phyloP scores from a whole-genome alignment of 2,797 vertebrate species.

The Vipera ursinii region DNA sequence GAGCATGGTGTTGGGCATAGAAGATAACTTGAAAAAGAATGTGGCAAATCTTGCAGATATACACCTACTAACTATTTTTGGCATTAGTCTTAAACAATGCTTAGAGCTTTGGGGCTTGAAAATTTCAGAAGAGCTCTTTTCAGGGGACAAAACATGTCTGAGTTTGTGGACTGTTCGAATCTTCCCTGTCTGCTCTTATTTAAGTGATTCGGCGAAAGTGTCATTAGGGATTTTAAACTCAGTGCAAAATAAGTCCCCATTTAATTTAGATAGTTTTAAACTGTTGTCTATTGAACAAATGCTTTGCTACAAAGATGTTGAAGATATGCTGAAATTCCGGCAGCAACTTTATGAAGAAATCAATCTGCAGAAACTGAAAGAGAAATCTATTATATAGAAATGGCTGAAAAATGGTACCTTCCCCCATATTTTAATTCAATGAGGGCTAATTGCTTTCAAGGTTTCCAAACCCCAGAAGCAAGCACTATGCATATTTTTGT shows the following conservation, averaged over 20 bases:
- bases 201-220: conserved; percentile 70
- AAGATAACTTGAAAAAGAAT: conserved; percentile 80
- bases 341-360: conserved; percentile 80
- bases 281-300: conserved; percentile 86
- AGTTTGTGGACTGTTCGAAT: conserved; percentile 87
- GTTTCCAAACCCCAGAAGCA: conserved; percentile 18
- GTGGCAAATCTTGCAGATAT: conserved; percentile 66
- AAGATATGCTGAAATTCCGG: conserved; percentile 86
- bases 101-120: conserved; percentile 76
- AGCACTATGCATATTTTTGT: conserved; percentile 27
- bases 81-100: conserved; percentile 73
- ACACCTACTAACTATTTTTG: conserved; percentile 73
- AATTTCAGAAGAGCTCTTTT: conserved; percentile 77
- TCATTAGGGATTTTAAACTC: conserved; percentile 81
- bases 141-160: conserved; percentile 58
- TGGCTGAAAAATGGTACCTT: conserved; percentile 20
- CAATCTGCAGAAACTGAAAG: conserved; percentile 47
- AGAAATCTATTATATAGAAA: conserved; percentile 43
- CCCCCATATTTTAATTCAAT: conserved; percentile 17
- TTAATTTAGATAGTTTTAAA: conserved; percentile 58
- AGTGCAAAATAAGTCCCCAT: conserved; percentile 55
- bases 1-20: conserved; percentile 77
- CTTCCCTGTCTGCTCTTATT: conserved; percentile 81
- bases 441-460: conserved; percentile 26
- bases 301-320: conserved; percentile 80